These are phyloP conservation scores for Athene noctua DNA, from an alignment of 2,113 vertebrate genomes.

Conservation along the genomic window DNA sequence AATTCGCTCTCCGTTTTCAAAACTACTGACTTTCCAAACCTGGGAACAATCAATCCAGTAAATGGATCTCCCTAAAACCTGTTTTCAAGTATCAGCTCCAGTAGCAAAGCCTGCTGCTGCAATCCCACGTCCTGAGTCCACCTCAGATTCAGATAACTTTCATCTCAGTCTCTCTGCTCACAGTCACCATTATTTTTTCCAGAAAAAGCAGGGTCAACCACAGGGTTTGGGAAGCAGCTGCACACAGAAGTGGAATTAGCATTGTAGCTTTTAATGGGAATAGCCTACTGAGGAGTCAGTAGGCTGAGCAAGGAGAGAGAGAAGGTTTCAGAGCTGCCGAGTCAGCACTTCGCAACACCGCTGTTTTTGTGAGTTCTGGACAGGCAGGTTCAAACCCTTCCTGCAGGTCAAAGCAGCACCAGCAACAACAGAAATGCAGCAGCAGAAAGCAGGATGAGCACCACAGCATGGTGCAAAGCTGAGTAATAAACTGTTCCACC, in stretches of 20 bases:
- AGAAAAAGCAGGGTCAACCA: not conserved
- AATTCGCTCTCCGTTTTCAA: not conserved
- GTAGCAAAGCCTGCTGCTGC: not conserved
- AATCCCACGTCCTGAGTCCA: rapidly evolving
- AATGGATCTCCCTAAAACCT: not conserved
- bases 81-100: not conserved
- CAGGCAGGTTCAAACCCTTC: not conserved
- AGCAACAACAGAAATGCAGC: not conserved
- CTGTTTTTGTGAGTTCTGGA: not conserved
- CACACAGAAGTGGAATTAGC: not conserved
- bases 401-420: not conserved
- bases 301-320: not conserved
- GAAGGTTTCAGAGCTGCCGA: not conserved
- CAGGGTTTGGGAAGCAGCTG: not conserved
- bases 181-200: not conserved
- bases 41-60: not conserved
- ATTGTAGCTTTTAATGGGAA: not conserved
- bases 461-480: not conserved
- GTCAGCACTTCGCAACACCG: not conserved
- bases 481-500: not conserved
- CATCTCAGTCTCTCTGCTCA: not conserved
- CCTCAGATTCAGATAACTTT: not conserved
- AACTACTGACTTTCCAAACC: not conserved
- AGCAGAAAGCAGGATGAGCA: not conserved
- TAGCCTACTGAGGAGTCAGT: not conserved